Evolutionary conservation across 2,797 vertebrate genomes (phyloP).

Genomic region (Florisuga fusca): DNA sequence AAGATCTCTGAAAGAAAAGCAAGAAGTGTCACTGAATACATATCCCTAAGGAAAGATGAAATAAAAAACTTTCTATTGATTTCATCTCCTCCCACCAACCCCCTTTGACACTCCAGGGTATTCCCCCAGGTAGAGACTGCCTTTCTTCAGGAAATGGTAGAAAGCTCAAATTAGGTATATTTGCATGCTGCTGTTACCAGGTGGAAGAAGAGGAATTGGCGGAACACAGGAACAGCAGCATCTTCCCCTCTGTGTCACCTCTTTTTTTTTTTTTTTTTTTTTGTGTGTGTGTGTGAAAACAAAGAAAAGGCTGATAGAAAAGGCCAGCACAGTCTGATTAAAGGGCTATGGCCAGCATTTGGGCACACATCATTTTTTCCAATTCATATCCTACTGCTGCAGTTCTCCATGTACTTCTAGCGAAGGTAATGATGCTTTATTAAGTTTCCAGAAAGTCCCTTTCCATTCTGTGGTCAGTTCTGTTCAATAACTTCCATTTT

Average conservation of each 20-base stretch:
- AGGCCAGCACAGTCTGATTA: background rate
- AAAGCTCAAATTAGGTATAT: background rate
- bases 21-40: background rate
- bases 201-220: background rate
- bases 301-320: background rate
- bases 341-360: fast-evolving
- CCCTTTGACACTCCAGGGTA: background rate
- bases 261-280: background rate
- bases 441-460: conserved; percentile 31
- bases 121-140: background rate
- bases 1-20: background rate
- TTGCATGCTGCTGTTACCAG: background rate
- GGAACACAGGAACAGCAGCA: background rate
- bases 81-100: background rate
- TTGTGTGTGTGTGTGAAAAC: too few relatives aligned
- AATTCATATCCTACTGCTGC: background rate
- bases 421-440: conserved; percentile 53
- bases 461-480: conserved; percentile 47
- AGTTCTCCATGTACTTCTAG: background rate
- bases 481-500: conserved; percentile 39
- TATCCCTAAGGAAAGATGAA: background rate
- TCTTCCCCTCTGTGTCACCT: background rate
- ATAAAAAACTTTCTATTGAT: background rate
- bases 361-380: background rate
- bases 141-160: background rate